phyloP scores from a whole-genome alignment of 2,797 vertebrate genomes.

The Pagetopsis macropterus region DNA sequence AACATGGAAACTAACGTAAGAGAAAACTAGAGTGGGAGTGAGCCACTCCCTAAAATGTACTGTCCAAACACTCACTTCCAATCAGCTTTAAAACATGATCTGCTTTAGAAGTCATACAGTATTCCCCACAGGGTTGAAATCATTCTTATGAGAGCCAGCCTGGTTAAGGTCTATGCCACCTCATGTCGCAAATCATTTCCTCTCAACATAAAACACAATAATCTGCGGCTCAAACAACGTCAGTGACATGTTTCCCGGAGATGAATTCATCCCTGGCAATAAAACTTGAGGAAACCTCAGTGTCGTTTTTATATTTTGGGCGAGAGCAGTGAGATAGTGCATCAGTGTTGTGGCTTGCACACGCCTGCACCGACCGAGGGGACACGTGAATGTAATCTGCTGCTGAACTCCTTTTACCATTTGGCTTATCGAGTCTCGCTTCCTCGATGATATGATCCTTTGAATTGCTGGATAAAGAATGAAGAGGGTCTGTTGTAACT shows the following conservation, averaged over 20 bases:
- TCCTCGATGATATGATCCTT: conserved; percentile 16
- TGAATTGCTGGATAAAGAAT: not conserved
- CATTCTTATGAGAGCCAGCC: conserved; percentile 36
- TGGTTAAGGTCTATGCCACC: conserved; percentile 42
- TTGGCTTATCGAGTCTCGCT: not conserved
- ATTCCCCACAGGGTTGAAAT: conserved; percentile 53
- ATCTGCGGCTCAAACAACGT: conserved; percentile 9
- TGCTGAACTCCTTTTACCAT: conserved; percentile 11
- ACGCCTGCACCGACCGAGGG: conserved; percentile 4
- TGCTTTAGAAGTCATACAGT: conserved; percentile 40
- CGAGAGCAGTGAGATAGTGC: conserved; percentile 14
- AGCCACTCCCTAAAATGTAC: conserved; percentile 35
- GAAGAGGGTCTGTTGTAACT: conserved; percentile 4
- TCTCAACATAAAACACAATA: conserved; percentile 26
- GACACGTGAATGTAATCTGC: conserved; percentile 38
- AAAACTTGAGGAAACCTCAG: conserved; percentile 25
- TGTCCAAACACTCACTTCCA: conserved; percentile 32
- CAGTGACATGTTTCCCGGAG: conserved; percentile 32
- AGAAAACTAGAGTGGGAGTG: conserved; percentile 18
- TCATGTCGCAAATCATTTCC: conserved; percentile 26
- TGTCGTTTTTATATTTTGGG: conserved; percentile 39
- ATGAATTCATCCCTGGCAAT: conserved; percentile 31
- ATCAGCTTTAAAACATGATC: conserved; percentile 37
- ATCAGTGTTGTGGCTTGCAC: conserved; percentile 15
- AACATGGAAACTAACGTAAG: conserved; percentile 42